Percentiles rank a stretch among this genome's conserved stretches.
These are phyloP conservation scores for Xylophagus ater DNA, from an alignment of 2,888 invertebrate species.

Conservation along the genomic window DNA sequence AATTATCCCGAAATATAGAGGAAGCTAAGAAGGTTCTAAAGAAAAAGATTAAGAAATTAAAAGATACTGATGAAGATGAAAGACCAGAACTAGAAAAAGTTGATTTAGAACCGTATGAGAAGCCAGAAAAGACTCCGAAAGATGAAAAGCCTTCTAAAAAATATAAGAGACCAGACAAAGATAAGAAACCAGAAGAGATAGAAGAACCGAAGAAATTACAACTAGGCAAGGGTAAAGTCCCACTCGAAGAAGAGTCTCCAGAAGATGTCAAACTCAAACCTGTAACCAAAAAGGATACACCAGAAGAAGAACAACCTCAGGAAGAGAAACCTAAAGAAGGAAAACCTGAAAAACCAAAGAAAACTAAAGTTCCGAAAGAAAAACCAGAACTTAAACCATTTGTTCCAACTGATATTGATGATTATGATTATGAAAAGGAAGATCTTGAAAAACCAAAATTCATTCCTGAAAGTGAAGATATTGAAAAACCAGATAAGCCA, in stretches of 20 bases:
- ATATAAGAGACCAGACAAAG: conserved; percentile 30
- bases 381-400: too few relatives aligned
- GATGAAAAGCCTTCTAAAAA: conserved; percentile 30
- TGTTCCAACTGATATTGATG: conserved; percentile 35
- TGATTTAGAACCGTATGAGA: conserved; percentile 23
- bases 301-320: conserved; percentile 35
- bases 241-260: too few relatives aligned
- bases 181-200: too few relatives aligned
- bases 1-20: conserved; percentile 55
- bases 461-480: too few relatives aligned
- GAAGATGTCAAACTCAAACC: conserved; percentile 21
- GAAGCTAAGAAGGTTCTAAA: conserved; percentile 55
- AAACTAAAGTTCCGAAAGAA: conserved; percentile 34
- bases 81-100: conserved; percentile 32
- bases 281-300: conserved; percentile 34
- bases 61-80: conserved; percentile 45
- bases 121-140: conserved; percentile 24
- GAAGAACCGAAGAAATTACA: conserved; percentile 9
- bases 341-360: conserved; percentile 37
- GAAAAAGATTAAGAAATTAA: conserved; percentile 46
- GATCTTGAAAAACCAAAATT: conserved; percentile 42
- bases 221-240: not conserved
- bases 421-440: conserved; percentile 27
- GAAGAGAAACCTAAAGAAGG: too few relatives aligned
- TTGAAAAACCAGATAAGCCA: conserved; percentile 24